These are phyloP conservation scores for Gambusia yucatana DNA, from an alignment of 2,797 vertebrate species.

Conservation along the genomic window DNA sequence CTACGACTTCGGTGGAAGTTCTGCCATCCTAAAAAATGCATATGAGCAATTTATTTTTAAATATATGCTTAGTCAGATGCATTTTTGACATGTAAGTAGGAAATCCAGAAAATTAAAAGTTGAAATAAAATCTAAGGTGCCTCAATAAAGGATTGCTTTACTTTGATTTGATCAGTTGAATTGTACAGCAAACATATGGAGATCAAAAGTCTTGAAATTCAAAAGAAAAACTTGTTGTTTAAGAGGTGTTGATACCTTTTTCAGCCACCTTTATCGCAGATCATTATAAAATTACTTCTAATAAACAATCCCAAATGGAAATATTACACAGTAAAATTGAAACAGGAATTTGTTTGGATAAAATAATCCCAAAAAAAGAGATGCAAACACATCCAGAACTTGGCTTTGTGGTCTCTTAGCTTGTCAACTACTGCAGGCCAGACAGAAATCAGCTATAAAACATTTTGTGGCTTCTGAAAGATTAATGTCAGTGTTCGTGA, in stretches of 20 bases:
- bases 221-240: background rate
- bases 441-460: slow-evolving; percentile 9
- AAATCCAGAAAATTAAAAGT: background rate
- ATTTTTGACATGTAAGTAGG: background rate
- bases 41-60: background rate
- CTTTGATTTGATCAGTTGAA: background rate
- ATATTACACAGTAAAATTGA: background rate
- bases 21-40: background rate
- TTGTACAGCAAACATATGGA: background rate
- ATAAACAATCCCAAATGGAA: background rate
- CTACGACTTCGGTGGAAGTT: background rate
- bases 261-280: background rate
- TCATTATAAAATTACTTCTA: background rate
- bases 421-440: background rate
- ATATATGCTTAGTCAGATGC: background rate
- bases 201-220: background rate
- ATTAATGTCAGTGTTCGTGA: slow-evolving; percentile 7
- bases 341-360: background rate
- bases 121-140: background rate
- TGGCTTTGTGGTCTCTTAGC: background rate
- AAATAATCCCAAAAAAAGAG: background rate
- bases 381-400: background rate
- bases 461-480: slow-evolving; percentile 26
- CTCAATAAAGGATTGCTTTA: background rate
- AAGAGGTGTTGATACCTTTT: background rate